phyloP scores from a whole-genome alignment of 2,113 vertebrate species.

The Dryoscopus gambensis region DNA sequence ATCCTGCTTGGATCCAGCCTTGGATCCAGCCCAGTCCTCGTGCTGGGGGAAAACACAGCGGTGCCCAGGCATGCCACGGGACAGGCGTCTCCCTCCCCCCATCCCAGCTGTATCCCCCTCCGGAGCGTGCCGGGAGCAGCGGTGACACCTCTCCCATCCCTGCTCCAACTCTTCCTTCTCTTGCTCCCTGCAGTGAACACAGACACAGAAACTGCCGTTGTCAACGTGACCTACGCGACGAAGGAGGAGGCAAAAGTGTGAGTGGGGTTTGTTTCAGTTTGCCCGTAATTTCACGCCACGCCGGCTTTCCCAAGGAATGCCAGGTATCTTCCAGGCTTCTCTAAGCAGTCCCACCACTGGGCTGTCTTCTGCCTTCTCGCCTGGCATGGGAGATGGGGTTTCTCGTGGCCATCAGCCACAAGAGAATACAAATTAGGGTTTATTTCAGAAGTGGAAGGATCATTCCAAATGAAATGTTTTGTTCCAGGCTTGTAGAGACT shows the following conservation, averaged over 20 bases:
- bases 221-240: conserved; percentile 89
- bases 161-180: neutral
- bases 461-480: accelerated
- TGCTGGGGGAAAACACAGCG: neutral
- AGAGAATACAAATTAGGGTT: neutral
- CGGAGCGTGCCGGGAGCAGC: accelerated
- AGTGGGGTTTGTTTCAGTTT: conserved; percentile 39
- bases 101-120: neutral
- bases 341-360: neutral
- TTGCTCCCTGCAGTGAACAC: conserved; percentile 83
- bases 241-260: conserved; percentile 95
- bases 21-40: neutral
- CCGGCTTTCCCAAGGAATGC: neutral
- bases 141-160: accelerated
- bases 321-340: neutral
- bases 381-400: neutral
- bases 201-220: conserved; percentile 93
- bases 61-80: accelerated
- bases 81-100: neutral
- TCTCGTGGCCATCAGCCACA: neutral
- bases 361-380: neutral
- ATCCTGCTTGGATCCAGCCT: neutral
- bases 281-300: accelerated
- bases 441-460: neutral
- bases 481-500: neutral